Evolutionary conservation across 2,888 invertebrate species (phyloP).

Genomic region (Hybos culiciformis): DNA sequence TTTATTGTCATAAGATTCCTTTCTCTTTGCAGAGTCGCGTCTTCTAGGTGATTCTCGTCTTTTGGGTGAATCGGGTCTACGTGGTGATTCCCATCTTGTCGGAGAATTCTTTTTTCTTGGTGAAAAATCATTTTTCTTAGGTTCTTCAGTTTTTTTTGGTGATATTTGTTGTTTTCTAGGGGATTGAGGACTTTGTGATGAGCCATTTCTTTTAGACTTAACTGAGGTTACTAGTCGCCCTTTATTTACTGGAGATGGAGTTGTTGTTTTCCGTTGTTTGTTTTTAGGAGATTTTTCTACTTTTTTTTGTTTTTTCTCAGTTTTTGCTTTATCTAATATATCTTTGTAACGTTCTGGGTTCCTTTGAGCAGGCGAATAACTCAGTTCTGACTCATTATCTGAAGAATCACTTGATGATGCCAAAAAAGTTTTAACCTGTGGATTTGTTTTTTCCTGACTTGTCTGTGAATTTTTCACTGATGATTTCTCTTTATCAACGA

Average conservation of each 20-base stretch:
- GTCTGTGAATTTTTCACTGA: constrained; percentile 3
- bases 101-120: no score
- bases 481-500: neutral
- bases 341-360: constrained; percentile 56
- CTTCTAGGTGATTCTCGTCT: constrained; percentile 8
- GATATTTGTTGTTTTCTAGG: no score
- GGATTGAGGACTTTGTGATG: no score
- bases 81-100: constrained; percentile 5
- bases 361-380: constrained; percentile 54
- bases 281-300: constrained; percentile 11
- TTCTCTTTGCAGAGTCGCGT: constrained; percentile 11
- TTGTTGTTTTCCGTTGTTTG: no score
- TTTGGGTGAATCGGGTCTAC: constrained; percentile 6
- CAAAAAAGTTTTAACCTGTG: constrained; percentile 11
- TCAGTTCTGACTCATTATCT: constrained; percentile 40
- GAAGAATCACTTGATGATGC: constrained; percentile 18
- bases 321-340: constrained; percentile 44
- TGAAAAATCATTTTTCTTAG: no score
- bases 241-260: no score
- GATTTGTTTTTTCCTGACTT: constrained; percentile 4
- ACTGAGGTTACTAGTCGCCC: no score
- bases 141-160: no score
- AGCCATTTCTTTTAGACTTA: neutral
- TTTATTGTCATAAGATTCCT: constrained; percentile 10
- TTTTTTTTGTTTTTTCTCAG: constrained; percentile 40